A percentile compares a stretch with the other conserved stretches of the same genome.
Conservation (phyloP, 1,140 invertebrate genomes). For the Dendrolimus kikuchii region DNA sequence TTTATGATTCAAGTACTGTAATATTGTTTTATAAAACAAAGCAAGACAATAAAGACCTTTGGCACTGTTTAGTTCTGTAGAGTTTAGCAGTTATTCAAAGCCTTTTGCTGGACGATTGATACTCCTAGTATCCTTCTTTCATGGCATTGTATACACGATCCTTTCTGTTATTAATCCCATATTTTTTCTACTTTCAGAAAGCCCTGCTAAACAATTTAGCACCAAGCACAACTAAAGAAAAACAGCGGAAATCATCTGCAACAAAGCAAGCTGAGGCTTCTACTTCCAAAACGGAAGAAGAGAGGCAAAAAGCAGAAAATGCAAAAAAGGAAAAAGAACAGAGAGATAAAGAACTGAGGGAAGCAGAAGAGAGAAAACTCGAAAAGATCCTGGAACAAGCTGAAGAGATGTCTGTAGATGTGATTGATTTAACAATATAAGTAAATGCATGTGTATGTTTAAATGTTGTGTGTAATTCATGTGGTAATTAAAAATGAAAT, state of each 20-base stretch:
- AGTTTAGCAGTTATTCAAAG: no score
- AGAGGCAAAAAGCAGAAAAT: slow-evolving; percentile 9
- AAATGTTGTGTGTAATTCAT: no score
- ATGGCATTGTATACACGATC: no score
- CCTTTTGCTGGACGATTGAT: no score
- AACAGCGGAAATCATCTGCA: not conserved
- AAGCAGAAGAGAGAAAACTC: not conserved
- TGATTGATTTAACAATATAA: slow-evolving; percentile 36
- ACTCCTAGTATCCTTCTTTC: no score
- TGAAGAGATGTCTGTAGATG: slow-evolving; percentile 6
- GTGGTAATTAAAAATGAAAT: no score
- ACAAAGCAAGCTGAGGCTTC: not conserved
- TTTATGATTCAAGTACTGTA: no score
- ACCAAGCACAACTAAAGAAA: slow-evolving; percentile 13
- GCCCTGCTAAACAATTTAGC: slow-evolving; percentile 19
- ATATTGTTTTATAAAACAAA: no score
- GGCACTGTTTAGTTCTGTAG: no score
- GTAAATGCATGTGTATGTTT: slow-evolving; percentile 10
- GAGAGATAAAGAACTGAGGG: slow-evolving; percentile 11
- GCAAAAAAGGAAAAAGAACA: slow-evolving; percentile 5
- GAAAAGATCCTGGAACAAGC: no score
- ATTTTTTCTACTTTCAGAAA: slow-evolving; percentile 24
- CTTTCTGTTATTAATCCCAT: no score
- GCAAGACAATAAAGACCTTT: no score
- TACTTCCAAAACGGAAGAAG: slow-evolving; percentile 2